A percentile compares a stretch with the other conserved stretches of the same genome.
These are phyloP conservation scores for Mythimna lalbum DNA, from an alignment of 2,888 invertebrate species.

Conservation along the genomic window DNA sequence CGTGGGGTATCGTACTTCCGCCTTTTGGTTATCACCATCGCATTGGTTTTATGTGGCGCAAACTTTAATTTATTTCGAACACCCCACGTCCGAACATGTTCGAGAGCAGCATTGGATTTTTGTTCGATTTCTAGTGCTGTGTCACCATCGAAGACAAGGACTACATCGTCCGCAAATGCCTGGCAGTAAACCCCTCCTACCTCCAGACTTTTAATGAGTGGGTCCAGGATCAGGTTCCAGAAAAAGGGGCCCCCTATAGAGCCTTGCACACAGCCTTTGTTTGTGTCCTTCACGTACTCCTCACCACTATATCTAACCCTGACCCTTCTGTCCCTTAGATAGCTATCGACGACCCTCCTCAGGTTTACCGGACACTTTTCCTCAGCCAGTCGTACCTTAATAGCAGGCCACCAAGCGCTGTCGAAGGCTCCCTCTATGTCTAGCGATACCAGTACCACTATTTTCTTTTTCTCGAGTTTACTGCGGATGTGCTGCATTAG, in stretches of 20 bases:
- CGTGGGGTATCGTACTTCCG: neutral
- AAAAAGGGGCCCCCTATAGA: slow-evolving; percentile 11
- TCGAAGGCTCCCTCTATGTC: slow-evolving; percentile 25
- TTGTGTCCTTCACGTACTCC: neutral
- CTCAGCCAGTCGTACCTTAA: slow-evolving; percentile 15
- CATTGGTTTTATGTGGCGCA: too few relatives aligned
- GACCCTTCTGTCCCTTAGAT: slow-evolving; percentile 20
- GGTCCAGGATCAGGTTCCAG: neutral
- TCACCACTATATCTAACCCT: slow-evolving; percentile 16
- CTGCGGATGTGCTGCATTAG: neutral
- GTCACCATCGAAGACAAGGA: slow-evolving; percentile 9
- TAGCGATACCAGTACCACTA: neutral
- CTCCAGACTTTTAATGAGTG: neutral
- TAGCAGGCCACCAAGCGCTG: slow-evolving; percentile 20
- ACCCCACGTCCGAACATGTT: too few relatives aligned
- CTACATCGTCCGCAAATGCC: neutral
- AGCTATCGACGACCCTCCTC: slow-evolving; percentile 1
- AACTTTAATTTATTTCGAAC: too few relatives aligned
- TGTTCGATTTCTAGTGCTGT: slow-evolving; percentile 6
- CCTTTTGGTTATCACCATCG: too few relatives aligned
- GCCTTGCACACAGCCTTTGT: neutral
- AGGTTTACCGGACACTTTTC: slow-evolving; percentile 3
- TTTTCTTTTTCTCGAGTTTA: neutral
- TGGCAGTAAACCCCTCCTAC: neutral
- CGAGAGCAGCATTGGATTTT: too few relatives aligned